Base-by-base conservation (phyloP, 2,888 invertebrate species). In the Scrobipalpa atriplicella region DNA sequence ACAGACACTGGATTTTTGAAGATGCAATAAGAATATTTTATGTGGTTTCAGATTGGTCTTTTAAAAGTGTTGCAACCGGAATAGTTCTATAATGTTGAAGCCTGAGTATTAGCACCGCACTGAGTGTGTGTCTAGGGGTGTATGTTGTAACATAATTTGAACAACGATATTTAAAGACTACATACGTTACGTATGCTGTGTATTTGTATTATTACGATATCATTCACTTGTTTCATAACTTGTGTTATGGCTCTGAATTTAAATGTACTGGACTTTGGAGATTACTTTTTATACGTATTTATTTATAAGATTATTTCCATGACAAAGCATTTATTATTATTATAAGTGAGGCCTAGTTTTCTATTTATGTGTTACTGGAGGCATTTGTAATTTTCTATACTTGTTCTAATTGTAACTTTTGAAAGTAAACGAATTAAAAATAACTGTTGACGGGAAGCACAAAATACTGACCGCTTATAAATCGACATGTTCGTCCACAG, bases 41-140 rank as follows among this genome's bases (percentile, higher is more conserved):
- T 66, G 38, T 67, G 75, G 79, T 86, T 91, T 87, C 92, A 92
- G 92, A 92, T 92, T 90, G 92, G 91, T 92, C 92, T 83, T 92
- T 92, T 92, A 92, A 92, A 88, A 90, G 85, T 87, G 90, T 91
- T 80, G 82, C 90, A 77, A 88, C 88, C 79, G 91, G 90, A 81
- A 85, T 91, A 86, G 85, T 86, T 76, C 85, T 89, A 74, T 91
- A 89, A 83, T 77, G 75, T 76, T 75, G 70, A 72, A 70, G 73
- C 69, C 80, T 76, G 78, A 56, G 29, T 47, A 70, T 72, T 75
- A 75, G 76, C 78, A 75, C 74, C 79, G 79, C 82, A 82, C 80
- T 75, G 80, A 80, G 76, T 72, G 72, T 75, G 73, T 75, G n/a
- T 73, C 70, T 83, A 81, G 58, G 38, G 78, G 76, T 79, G 67